Percentiles rank a stretch among this genome's conserved stretches.
These are phyloP conservation scores for Pseudocheirus occidentalis DNA, from an alignment of 2,797 vertebrate genomes.

Conservation along the genomic window DNA sequence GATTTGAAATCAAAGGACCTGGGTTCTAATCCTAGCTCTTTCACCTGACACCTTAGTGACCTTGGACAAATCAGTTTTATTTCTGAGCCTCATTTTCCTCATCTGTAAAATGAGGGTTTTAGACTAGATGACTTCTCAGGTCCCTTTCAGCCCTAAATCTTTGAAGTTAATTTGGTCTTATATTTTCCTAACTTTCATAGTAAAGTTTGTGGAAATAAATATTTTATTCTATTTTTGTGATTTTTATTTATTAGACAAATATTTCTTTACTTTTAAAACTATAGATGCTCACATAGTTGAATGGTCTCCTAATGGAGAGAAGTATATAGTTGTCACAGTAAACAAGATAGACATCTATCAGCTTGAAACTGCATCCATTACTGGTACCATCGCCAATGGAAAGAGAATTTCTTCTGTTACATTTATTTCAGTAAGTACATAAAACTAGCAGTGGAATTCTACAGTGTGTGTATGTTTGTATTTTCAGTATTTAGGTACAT, in stretches of 20 bases:
- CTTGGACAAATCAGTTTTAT: background rate
- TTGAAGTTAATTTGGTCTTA: background rate
- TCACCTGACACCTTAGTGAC: background rate
- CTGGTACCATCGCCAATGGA: conserved; percentile 87
- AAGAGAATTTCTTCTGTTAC: conserved; percentile 92
- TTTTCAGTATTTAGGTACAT: background rate
- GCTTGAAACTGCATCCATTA: conserved; percentile 91
- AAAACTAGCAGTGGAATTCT: background rate
- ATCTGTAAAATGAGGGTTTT: background rate
- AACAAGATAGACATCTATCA: conserved; percentile 90
- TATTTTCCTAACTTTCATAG: background rate
- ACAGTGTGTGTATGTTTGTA: background rate
- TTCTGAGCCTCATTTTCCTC: background rate
- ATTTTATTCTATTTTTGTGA: background rate
- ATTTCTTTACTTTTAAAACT: conserved; percentile 39
- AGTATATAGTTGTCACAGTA: conserved; percentile 88
- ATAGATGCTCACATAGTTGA: conserved; percentile 94
- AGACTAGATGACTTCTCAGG: background rate
- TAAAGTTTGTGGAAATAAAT: background rate
- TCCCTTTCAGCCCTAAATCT: background rate
- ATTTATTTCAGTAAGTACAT: conserved; percentile 91
- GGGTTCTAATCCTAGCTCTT: background rate
- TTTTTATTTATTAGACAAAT: conserved; percentile 19
- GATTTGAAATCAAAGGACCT: background rate
- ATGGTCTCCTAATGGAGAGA: conserved; percentile 94